These are phyloP conservation scores for Chloroclystis v-ata DNA, from an alignment of 2,888 invertebrate species.

Conservation along the genomic window DNA sequence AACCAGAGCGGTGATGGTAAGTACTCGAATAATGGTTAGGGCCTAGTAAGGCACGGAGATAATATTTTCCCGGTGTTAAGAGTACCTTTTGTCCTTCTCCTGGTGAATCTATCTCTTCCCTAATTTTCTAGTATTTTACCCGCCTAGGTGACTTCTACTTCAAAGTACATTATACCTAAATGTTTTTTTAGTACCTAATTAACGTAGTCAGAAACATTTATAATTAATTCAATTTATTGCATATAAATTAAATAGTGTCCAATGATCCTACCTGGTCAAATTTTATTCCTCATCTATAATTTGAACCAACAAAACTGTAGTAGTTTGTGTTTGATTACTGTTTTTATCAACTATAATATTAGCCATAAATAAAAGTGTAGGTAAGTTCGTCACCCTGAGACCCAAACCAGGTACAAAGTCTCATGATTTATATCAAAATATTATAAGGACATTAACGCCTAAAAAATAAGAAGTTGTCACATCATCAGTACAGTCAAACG, in stretches of 20 bases:
- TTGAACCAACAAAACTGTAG: too few species aligned
- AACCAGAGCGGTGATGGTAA: conserved; percentile 73
- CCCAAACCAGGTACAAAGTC: conserved; percentile 4
- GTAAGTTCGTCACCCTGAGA: conserved; percentile 10
- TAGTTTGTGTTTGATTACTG: too few species aligned
- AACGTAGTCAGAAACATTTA: too few species aligned
- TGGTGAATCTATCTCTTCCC: too few species aligned
- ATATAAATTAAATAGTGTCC: not conserved
- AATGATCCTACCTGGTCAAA: not conserved
- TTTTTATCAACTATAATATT: not conserved
- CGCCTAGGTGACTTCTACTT: too few species aligned
- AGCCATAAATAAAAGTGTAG: not conserved
- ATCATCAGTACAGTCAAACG: conserved; percentile 21
- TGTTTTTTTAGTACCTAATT: too few species aligned
- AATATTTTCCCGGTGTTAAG: too few species aligned
- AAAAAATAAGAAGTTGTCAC: conserved; percentile 17
- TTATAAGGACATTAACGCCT: conserved; percentile 28
- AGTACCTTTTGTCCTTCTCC: too few species aligned
- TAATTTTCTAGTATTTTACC: too few species aligned
- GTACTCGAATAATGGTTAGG: conserved; percentile 38
- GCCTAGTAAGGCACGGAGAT: too few species aligned
- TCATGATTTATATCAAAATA: conserved; percentile 10
- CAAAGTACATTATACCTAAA: too few species aligned
- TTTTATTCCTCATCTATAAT: not conserved
- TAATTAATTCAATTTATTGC: too few species aligned